phyloP scores from a whole-genome alignment of 2,797 vertebrate genomes.

The Gallinago nigripennis region DNA sequence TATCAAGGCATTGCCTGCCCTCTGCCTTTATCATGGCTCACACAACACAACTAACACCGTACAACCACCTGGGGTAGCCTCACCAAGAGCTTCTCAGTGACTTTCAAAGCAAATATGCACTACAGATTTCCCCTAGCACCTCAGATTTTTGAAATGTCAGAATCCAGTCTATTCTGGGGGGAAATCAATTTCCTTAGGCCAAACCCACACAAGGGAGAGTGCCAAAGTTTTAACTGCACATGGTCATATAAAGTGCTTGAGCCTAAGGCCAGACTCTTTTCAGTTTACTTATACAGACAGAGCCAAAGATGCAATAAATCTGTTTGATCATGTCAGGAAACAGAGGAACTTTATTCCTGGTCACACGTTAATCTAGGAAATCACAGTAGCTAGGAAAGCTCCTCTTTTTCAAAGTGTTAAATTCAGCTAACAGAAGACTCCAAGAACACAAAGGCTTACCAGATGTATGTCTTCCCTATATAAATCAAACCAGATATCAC shows the following conservation, averaged over 20 bases:
- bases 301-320: background rate
- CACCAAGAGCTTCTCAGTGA: background rate
- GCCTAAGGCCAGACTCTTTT: background rate
- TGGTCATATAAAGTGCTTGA: background rate
- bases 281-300: background rate
- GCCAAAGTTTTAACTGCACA: background rate
- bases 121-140: accelerated
- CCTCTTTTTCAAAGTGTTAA: background rate
- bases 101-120: background rate
- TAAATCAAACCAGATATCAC: background rate
- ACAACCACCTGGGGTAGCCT: background rate
- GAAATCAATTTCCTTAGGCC: background rate
- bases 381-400: background rate
- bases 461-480: background rate
- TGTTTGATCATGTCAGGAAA: background rate
- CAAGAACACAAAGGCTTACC: background rate
- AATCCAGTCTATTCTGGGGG: background rate
- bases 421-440: background rate
- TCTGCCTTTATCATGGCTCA: background rate
- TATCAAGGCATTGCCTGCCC: background rate
- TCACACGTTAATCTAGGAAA: background rate
- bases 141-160: background rate
- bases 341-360: background rate
- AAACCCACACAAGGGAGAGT: background rate
- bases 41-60: background rate